phyloP scores from a whole-genome alignment of 2,888 invertebrate genomes.

The Zygothrica quintamaculata region DNA sequence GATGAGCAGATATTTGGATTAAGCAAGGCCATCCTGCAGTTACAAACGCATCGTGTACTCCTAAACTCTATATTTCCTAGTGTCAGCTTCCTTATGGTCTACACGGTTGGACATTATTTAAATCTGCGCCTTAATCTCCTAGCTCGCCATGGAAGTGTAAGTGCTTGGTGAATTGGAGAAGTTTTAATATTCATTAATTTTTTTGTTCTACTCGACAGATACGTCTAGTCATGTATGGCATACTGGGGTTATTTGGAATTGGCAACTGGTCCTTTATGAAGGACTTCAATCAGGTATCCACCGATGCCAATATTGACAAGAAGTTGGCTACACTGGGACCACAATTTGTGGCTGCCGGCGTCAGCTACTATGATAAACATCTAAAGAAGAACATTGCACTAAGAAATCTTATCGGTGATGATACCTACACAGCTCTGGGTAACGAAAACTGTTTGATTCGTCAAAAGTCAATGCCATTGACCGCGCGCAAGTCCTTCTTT shows the following conservation, averaged over 20 bases:
- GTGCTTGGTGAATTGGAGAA: slow-evolving; percentile 28
- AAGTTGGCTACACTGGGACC: slow-evolving; percentile 86
- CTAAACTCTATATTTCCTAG: slow-evolving; percentile 86
- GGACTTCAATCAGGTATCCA: slow-evolving; percentile 87
- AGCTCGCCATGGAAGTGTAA: slow-evolving; percentile 85
- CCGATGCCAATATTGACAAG: slow-evolving; percentile 88
- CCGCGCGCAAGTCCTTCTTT: slow-evolving; percentile 88
- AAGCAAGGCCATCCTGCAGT: slow-evolving; percentile 89
- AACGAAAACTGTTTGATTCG: slow-evolving; percentile 89
- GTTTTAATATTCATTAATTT: background rate
- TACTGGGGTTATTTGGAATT: slow-evolving; percentile 86
- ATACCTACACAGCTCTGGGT: slow-evolving; percentile 88
- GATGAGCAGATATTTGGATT: slow-evolving; percentile 92
- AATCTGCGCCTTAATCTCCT: slow-evolving; percentile 87
- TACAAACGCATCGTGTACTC: slow-evolving; percentile 86
- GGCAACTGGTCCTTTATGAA: slow-evolving; percentile 88
- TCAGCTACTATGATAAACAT: slow-evolving; percentile 90
- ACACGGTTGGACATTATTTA: slow-evolving; percentile 85
- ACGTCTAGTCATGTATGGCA: slow-evolving; percentile 85
- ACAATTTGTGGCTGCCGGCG: slow-evolving; percentile 89
- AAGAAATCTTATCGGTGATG: slow-evolving; percentile 85
- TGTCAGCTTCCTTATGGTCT: slow-evolving; percentile 85
- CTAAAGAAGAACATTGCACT: slow-evolving; percentile 90
- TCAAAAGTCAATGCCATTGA: slow-evolving; percentile 88
- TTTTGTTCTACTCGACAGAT: slow-evolving; percentile 51